A percentile compares a stretch with the other conserved stretches of the same genome.
Conservation (phyloP, 2,113 vertebrate genomes). For the Dolichotis patagonum region DNA sequence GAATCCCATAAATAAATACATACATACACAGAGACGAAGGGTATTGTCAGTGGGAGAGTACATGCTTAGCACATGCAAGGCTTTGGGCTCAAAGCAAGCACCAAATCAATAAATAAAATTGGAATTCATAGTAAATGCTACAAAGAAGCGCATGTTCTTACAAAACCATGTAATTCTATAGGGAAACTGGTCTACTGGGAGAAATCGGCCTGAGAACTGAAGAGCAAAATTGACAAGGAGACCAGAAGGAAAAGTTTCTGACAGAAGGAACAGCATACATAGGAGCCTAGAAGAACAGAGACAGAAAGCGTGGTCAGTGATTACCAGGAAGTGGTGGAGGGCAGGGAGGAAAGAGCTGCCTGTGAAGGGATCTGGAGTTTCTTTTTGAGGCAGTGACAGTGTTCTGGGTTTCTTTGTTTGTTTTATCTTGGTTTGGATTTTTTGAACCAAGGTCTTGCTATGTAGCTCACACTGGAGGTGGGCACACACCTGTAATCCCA, state of each 20-base stretch:
- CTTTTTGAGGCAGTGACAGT: background rate
- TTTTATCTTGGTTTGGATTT: background rate
- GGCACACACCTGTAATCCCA: background rate
- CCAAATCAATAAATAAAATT: constrained; percentile 23
- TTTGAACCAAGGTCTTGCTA: background rate
- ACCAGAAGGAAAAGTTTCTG: background rate
- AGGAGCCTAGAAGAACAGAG: background rate
- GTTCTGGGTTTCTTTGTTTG: background rate
- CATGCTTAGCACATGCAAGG: background rate
- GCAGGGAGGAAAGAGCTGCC: background rate
- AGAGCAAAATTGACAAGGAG: background rate
- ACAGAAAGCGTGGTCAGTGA: background rate
- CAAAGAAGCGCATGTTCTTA: background rate
- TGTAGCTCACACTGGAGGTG: background rate
- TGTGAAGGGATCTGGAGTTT: background rate
- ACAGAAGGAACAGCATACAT: background rate
- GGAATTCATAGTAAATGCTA: constrained; percentile 35
- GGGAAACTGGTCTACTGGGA: background rate
- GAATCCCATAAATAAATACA: background rate
- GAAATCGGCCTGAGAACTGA: background rate
- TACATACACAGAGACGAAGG: background rate
- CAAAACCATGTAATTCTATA: background rate
- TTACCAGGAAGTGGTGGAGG: background rate
- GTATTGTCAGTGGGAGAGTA: background rate
- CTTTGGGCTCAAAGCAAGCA: background rate